phyloP scores from a whole-genome alignment of 2,888 invertebrate genomes.

The Gymnoscelis rufifasciata region DNA sequence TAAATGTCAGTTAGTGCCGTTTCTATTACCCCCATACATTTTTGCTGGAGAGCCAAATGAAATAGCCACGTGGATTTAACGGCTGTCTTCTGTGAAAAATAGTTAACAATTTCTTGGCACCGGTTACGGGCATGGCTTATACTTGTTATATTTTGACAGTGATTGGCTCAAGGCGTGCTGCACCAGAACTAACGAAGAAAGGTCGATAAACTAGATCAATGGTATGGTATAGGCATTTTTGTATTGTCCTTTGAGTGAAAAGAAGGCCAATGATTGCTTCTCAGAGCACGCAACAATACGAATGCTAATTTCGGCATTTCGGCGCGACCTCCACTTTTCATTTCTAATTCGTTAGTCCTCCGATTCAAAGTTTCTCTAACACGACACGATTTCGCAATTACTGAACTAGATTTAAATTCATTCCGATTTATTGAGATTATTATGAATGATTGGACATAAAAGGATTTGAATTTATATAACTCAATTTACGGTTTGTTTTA shows the following conservation, averaged over 20 bases:
- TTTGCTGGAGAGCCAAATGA: slow-evolving; percentile 27
- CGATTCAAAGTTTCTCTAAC: slow-evolving; percentile 44
- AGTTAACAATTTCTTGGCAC: slow-evolving; percentile 26
- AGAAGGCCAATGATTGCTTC: slow-evolving; percentile 23
- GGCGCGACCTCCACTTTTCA: slow-evolving; percentile 54
- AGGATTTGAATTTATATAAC: slow-evolving; percentile 26
- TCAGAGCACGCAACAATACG: slow-evolving; percentile 37
- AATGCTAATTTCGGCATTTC: slow-evolving; percentile 60
- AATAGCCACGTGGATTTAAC: slow-evolving; percentile 19
- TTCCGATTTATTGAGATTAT: slow-evolving; percentile 34
- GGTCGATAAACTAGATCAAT: slow-evolving; percentile 25
- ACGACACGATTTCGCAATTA: slow-evolving; percentile 47
- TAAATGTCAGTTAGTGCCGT: slow-evolving; percentile 41
- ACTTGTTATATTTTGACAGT: slow-evolving; percentile 24
- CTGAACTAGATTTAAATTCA: slow-evolving; percentile 43
- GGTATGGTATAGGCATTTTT: slow-evolving; percentile 15
- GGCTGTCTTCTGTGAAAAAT: slow-evolving; percentile 32
- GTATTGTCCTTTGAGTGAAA: slow-evolving; percentile 22
- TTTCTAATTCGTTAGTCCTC: slow-evolving; percentile 43
- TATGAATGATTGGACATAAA: slow-evolving; percentile 23
- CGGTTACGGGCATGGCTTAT: slow-evolving; percentile 17
- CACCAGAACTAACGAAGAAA: slow-evolving; percentile 12
- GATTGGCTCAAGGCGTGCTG: slow-evolving; percentile 21
- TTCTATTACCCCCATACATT: slow-evolving; percentile 39
- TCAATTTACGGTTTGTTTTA: slow-evolving; percentile 24